Evolutionary conservation across 1,140 invertebrate species (phyloP), one percentile per base, ranked within the genome.

Genomic region (Latrodectus geometricus): DNA sequence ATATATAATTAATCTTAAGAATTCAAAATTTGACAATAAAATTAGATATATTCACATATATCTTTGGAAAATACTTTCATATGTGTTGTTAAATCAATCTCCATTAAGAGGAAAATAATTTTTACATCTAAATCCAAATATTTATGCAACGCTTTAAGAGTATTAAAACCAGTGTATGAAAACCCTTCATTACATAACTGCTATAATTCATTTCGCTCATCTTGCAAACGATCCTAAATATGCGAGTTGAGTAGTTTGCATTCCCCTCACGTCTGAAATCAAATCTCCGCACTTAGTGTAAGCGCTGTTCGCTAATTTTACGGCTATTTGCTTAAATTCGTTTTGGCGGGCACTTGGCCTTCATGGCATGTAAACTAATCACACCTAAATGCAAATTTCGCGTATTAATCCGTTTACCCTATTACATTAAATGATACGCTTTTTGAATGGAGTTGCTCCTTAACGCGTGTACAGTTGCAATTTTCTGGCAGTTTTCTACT

Each of bases 211-310:
- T 83, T 52, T n/a, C 14, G 65, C 68, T 23, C 68, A 50, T 52
- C 50, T 70, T n/a, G 23, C 56, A 83, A 74, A 83, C 80, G 80
- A 83, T 83, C 69, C 48, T 21, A 68, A 74, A 61, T 61, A 73
- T 82, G 69, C 49, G 70, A 83, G 80, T 81, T 15, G 52, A 83
- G 52, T 56, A 49, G 70, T 83, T 52, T 11, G 80, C 49, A 83
- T 73, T 73, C 80, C 14, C 9, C 8, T 23, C 73, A 84, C 82
- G 80, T 35, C 23, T 21, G 14, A 69, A 21, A 73, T 73, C 35
- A 73, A 73, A 74, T 82, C 54, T 48, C n/a, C 54, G 17, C 4
- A 23, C 54, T 73, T 61, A 15, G 52, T 52, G 17, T 5, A 48
- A 50, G 48, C 78, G 48, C 35, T 11, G 7, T 50, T 23, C n/a